Evolutionary conservation across 2,113 vertebrate genomes (phyloP).

Genomic region (Nettapus auritus): DNA sequence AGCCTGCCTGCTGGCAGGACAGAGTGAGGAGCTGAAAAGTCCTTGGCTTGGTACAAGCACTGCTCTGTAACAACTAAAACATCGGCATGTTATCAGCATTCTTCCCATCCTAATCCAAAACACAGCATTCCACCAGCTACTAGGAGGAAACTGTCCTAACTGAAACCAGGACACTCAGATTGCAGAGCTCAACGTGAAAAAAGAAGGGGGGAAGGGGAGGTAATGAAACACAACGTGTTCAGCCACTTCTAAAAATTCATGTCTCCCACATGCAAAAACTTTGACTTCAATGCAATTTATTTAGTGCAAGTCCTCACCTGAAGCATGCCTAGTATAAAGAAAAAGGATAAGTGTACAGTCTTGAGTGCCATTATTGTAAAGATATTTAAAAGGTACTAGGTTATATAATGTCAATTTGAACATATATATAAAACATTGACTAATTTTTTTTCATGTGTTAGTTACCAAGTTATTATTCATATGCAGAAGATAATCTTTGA

Average conservation of each 20-base stretch:
- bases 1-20: no score
- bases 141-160: no score
- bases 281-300: background rate
- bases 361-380: background rate
- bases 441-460: background rate
- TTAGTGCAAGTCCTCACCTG: background rate
- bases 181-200: background rate
- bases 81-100: no score
- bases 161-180: no score
- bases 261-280: background rate
- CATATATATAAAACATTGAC: background rate
- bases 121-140: no score
- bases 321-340: background rate
- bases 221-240: background rate
- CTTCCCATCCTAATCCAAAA: no score
- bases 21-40: no score
- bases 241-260: background rate
- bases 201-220: background rate
- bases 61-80: no score
- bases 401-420: slow-evolving; percentile 19
- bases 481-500: background rate
- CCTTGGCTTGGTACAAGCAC: no score
- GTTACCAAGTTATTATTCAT: background rate
- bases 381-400: background rate
- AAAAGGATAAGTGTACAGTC: background rate